Percentiles rank a stretch among this genome's conserved stretches.
Conservation (phyloP, 2,888 invertebrate genomes). For the Ormyrus rosae region DNA sequence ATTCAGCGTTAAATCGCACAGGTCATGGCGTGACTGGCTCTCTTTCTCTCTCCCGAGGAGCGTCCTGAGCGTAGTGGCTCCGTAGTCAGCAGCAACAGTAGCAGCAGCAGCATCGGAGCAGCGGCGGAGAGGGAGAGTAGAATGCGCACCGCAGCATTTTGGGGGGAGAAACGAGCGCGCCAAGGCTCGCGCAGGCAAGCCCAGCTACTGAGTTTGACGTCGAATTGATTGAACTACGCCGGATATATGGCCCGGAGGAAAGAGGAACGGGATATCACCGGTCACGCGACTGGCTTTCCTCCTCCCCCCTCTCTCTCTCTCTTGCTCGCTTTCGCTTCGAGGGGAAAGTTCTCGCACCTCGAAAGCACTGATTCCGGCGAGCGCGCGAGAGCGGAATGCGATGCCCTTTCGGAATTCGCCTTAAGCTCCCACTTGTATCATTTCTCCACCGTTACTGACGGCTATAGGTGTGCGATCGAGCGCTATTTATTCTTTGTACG, state of each 20-base stretch:
- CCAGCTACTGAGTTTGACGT: constrained; percentile 67
- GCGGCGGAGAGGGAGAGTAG: constrained; percentile 21
- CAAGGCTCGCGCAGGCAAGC: constrained; percentile 20
- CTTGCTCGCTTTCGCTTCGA: background rate
- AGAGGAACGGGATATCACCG: constrained; percentile 41
- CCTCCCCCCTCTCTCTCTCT: background rate
- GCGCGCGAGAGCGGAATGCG: constrained; percentile 34
- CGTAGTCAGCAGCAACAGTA: background rate
- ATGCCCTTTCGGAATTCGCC: constrained; percentile 37
- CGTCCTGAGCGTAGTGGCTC: background rate
- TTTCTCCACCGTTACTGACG: background rate
- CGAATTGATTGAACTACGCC: constrained; percentile 68
- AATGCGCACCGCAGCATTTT: background rate
- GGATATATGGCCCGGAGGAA: constrained; percentile 38
- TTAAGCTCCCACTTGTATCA: background rate
- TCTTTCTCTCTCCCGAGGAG: constrained; percentile 1
- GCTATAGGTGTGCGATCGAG: constrained; percentile 25
- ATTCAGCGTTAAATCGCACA: constrained; percentile 65
- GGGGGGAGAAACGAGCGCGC: constrained; percentile 16
- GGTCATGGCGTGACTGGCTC: constrained; percentile 69
- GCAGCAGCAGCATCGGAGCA: too few relatives aligned
- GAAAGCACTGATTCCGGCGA: constrained; percentile 27
- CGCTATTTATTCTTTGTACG: constrained; percentile 37
- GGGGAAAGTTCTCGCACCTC: background rate
- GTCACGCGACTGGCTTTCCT: constrained; percentile 61